Evolutionary conservation across 1,140 invertebrate genomes (phyloP), one percentile per base, ranked within the genome.

Genomic region (Drosophila azteca): DNA sequence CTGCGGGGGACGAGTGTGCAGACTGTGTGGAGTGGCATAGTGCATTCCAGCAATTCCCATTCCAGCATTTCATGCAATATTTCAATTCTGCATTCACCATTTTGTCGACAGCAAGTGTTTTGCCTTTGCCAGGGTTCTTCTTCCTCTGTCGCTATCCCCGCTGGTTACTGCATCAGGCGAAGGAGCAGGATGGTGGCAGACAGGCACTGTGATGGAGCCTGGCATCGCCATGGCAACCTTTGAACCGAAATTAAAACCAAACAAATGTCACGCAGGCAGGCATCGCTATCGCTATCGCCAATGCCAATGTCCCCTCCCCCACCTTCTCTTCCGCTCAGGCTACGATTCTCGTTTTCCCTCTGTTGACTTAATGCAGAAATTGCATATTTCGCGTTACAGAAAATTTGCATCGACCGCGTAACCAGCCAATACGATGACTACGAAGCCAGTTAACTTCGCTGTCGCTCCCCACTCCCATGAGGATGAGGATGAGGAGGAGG

Each of bases 201-300:
- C 31, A 3, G 31, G 9, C 31, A 4, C 3, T 11, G 5, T 39
- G 35, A 39, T 39, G 35, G 54, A 52, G 22, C 53, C 57, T 73
- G 54, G 54, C 43, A 53, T 70, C 65, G 61, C 75, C 74, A 82
- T 82, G 74, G 75, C 74, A 87, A 65, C 83, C 83, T 88, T 88
- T 87, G 83, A 88, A 66, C 61, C 63, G 70, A 87, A 87, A 87
- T 87, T 80, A 88, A 87, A 87, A 87, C 82, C 83, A 87, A 87
- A 87, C 82, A 87, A 87, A 87, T 87, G 83, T 81, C 83, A 79
- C 70, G 51, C 58, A 59, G 51, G 55, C 58, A 54, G 51, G 55
- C 82, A 78, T 57, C 53, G 44, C 60, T 20, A 20, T 20, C 17
- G 17, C 17, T 20, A 20, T 20, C 17, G 17, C 17, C 17, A 20